Evolutionary conservation across 2,113 vertebrate genomes (phyloP), one percentile per base, ranked within the genome.

Genomic region (Erpornis zantholeuca): DNA sequence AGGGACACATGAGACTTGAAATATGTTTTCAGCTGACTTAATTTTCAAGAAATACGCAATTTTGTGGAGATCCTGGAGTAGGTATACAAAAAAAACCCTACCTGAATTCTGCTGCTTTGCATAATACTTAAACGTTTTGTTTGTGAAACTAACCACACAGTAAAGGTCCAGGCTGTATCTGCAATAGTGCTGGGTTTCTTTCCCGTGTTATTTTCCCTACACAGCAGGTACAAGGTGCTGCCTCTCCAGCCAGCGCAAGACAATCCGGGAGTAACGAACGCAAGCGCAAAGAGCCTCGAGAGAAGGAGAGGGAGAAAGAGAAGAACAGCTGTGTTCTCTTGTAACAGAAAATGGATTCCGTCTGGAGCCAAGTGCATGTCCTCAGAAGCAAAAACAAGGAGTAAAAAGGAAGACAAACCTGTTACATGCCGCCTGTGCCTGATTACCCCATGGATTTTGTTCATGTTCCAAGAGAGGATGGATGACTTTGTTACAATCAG

Each of bases 341-440:
- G 98, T 99, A 99, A 99, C 91, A 96, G 96, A 87, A 80, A 68
- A n/a, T 91, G 95, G 88, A 83, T 94, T 83, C 88, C 97, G 87
- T 88, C 95, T 89, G 97, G 97, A 98, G 96, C 80, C 94, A 95
- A 86, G 95, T 84, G 65, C 94, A 80, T 92, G 92, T 95, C 94
- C 96, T 95, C 96, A 92, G 96, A 93, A 95, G 95, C 83, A 92
- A 97, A 96, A 96, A 73, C 93, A 90, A 95, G 96, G 97, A 96
- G 96, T 90, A 75, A 86, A 95, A 97, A 92, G 92, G 98, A 98
- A 98, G 97, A 97, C 97, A 90, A 97, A 96, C 97, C 97, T 66
- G 98, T 98, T 98, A 98, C 97, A 98, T 98, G 98, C 99, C 99
- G 98, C 98, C 98, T 98, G 99, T 99, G 99, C 99, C 99, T 99